A percentile compares a stretch with the other conserved stretches of the same genome.
These are phyloP conservation scores for Fistularia commersonii DNA, from an alignment of 2,797 vertebrate species.

Conservation along the genomic window DNA sequence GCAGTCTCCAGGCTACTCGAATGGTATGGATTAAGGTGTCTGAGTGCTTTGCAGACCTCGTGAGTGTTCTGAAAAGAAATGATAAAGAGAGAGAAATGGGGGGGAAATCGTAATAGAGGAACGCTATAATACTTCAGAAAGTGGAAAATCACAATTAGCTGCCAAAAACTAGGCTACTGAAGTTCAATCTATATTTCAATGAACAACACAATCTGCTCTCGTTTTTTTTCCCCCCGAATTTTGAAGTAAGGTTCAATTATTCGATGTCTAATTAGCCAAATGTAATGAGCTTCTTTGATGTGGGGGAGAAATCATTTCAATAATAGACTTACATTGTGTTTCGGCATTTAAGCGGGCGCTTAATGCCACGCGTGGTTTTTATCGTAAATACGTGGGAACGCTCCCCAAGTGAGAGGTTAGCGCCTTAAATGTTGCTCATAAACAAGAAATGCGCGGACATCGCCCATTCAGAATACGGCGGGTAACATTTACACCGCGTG, in stretches of 20 bases:
- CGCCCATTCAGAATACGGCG: no score
- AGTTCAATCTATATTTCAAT: slow-evolving; percentile 58
- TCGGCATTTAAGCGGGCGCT: slow-evolving; percentile 54
- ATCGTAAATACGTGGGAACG: slow-evolving; percentile 35
- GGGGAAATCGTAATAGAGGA: slow-evolving; percentile 28
- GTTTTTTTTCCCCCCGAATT: slow-evolving; percentile 48
- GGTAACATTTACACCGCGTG: no score
- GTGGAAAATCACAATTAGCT: slow-evolving; percentile 53
- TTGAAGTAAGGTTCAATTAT: slow-evolving; percentile 64
- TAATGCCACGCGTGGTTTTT: slow-evolving; percentile 37
- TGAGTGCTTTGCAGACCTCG: slow-evolving; percentile 50
- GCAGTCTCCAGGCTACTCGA: slow-evolving; percentile 45
- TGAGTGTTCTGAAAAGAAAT: slow-evolving; percentile 47
- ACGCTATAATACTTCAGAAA: slow-evolving; percentile 47
- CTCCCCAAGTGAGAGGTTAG: slow-evolving; percentile 46
- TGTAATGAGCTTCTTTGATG: slow-evolving; percentile 69
- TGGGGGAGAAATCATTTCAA: slow-evolving; percentile 57
- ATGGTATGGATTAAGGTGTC: slow-evolving; percentile 44
- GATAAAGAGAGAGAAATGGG: slow-evolving; percentile 28
- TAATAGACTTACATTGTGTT: slow-evolving; percentile 52
- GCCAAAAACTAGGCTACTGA: slow-evolving; percentile 50
- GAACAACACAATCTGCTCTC: slow-evolving; percentile 42
- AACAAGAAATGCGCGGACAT: slow-evolving; percentile 47
- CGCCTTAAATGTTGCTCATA: slow-evolving; percentile 43
- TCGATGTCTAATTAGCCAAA: slow-evolving; percentile 68